Evolutionary conservation across 1,140 invertebrate genomes (phyloP).

Genomic region (Drosophila persimilis): DNA sequence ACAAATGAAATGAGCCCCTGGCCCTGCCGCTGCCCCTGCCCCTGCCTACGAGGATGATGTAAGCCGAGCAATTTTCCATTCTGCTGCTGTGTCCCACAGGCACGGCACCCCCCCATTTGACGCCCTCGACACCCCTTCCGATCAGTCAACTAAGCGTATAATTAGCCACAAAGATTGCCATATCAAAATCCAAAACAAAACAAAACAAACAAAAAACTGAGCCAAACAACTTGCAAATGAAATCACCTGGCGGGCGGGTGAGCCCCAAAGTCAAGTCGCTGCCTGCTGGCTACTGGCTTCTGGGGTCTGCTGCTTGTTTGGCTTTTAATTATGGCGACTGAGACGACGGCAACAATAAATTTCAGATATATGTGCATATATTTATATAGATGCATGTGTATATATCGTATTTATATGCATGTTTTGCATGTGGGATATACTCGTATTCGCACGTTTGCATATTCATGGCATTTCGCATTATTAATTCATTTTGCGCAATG

Average conservation of each 20-base stretch:
- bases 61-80: slow-evolving; percentile 41
- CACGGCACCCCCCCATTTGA: slow-evolving; percentile 1
- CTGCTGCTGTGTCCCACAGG: not conserved
- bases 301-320: slow-evolving; percentile 66
- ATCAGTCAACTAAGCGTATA: slow-evolving; percentile 61
- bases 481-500: slow-evolving; percentile 81
- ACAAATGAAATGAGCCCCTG: not conserved
- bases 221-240: slow-evolving; percentile 64
- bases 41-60: slow-evolving; percentile 48
- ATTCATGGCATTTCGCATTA: slow-evolving; percentile 76
- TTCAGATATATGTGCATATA: slow-evolving; percentile 33
- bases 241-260: slow-evolving; percentile 63
- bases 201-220: slow-evolving; percentile 21
- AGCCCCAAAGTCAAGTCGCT: not conserved
- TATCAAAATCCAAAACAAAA: slow-evolving; percentile 45
- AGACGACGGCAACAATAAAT: slow-evolving; percentile 74
- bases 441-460: slow-evolving; percentile 61
- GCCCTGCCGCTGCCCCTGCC: slow-evolving; percentile 2
- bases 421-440: slow-evolving; percentile 16
- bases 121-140: slow-evolving; percentile 8
- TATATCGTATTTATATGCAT: slow-evolving; percentile 40
- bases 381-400: slow-evolving; percentile 7
- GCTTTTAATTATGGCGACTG: slow-evolving; percentile 78
- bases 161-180: slow-evolving; percentile 63
- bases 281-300: too few species aligned